Percentiles rank a stretch among this genome's conserved stretches.
phyloP scores from a whole-genome alignment of 1,140 invertebrate species.

The Drosophila melanogaster region DNA sequence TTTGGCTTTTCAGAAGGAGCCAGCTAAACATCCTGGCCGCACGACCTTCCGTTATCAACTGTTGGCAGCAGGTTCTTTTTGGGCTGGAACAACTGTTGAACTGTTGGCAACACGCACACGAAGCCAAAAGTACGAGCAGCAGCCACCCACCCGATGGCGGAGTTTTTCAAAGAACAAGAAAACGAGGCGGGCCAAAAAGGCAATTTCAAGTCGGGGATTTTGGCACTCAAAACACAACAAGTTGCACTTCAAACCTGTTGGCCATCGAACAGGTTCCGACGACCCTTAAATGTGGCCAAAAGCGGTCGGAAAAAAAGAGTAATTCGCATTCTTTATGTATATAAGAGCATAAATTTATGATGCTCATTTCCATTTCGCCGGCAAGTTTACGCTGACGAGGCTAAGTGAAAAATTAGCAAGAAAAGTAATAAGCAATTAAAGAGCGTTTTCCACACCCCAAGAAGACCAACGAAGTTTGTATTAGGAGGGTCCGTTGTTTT shows the following conservation, averaged over 20 bases:
- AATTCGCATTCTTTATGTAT: slow-evolving; percentile 6
- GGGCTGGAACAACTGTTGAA: slow-evolving; percentile 56
- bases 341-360: slow-evolving; percentile 33
- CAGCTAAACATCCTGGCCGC: slow-evolving; percentile 48
- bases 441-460: background rate
- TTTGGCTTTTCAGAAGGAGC: background rate
- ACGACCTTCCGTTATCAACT: slow-evolving; percentile 72
- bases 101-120: slow-evolving; percentile 28
- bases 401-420: slow-evolving; percentile 43
- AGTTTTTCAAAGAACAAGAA: slow-evolving; percentile 22
- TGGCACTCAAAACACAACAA: slow-evolving; percentile 73
- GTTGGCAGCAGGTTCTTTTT: slow-evolving; percentile 38
- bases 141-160: slow-evolving; percentile 10
- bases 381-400: slow-evolving; percentile 47
- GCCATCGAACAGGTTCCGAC: slow-evolving; percentile 53
- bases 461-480: background rate
- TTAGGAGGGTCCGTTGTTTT: background rate
- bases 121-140: slow-evolving; percentile 1
- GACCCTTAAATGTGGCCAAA: slow-evolving; percentile 13
- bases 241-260: slow-evolving; percentile 55
- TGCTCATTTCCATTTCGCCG: slow-evolving; percentile 21
- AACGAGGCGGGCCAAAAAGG: slow-evolving; percentile 2
- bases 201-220: slow-evolving; percentile 38
- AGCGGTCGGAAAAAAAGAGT: background rate
- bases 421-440: slow-evolving; percentile 35